These are phyloP conservation scores for Ceratina calcarata DNA, from an alignment of 1,140 invertebrate genomes.

Conservation along the genomic window DNA sequence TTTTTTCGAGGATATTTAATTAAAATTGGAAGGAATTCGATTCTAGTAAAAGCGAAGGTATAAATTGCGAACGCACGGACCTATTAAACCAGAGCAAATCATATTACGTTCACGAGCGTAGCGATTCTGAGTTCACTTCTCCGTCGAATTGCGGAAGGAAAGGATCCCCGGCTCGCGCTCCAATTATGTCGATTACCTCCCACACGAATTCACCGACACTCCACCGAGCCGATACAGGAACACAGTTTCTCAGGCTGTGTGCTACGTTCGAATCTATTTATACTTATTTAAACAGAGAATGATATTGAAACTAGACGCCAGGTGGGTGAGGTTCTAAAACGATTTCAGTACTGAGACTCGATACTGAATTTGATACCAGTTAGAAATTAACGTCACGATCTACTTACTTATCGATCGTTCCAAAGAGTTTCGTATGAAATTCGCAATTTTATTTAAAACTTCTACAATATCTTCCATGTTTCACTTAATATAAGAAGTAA, in stretches of 20 bases:
- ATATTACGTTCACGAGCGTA: neutral
- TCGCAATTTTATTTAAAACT: too few species aligned
- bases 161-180: neutral
- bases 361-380: neutral
- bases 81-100: neutral
- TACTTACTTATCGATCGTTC: neutral
- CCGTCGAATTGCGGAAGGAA: slow-evolving; percentile 25
- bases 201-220: neutral
- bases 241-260: too few species aligned
- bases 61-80: neutral
- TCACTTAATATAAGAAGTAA: too few species aligned
- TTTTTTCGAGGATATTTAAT: neutral
- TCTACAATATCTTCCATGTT: too few species aligned
- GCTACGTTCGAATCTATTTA: too few species aligned
- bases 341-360: neutral
- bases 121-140: neutral
- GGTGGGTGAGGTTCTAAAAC: neutral
- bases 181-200: slow-evolving; percentile 22
- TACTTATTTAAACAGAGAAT: neutral
- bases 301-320: neutral
- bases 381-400: neutral
- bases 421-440: too few species aligned
- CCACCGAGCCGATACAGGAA: neutral
- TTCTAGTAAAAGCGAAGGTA: slow-evolving; percentile 6
- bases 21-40: too few species aligned